Base-by-base conservation (phyloP, 2,113 vertebrate genomes). In the Psittacara wagleri region DNA sequence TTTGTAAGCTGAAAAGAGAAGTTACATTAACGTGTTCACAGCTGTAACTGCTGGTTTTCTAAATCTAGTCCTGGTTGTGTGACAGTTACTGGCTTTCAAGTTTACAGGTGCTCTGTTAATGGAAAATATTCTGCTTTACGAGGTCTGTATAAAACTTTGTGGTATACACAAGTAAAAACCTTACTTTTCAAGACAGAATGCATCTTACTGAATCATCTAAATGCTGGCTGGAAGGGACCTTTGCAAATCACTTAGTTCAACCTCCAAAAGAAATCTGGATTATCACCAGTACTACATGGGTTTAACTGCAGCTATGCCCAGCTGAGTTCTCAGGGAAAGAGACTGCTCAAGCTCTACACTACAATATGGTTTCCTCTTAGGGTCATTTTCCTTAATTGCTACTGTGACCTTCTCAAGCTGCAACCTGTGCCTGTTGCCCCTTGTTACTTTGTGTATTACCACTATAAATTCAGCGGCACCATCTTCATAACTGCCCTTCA, bases 171-270 rank as follows among this genome's bases (percentile, higher is more conserved):
- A 74, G 15, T 12, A 61, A 75, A 86, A 86, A 39, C 6, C 10
- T 6, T 54, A 2, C 16, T 51, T 93, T 83, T 48, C 48, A 66
- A 68, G 59, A 31, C 17, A 68, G 27, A 0, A 0, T 23, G 15
- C 31, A 63, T n/a, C 31, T 52, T 25, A 31, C 12, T 28, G 31
- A 73, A 55, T 18, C 8, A 2, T 11, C 6, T 13, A 22, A 75
- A 19, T 0, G 1, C 6, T 11, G 8, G 11, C 2, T 72, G 31
- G 24, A 73, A 80, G 2, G 3, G 9, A 48, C 16, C 7, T 85
- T 19, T 24, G 35, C 24, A 87, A 90, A 70, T 41, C 49, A 84
- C 17, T 3, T 18, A 52, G 46, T 39, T 81, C 37, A 41, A 16
- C 6, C 17, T 85, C 62, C 69, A 13, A 66, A 55, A 33, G 33